Evolutionary conservation across 2,888 invertebrate genomes (phyloP), one percentile per base, ranked within the genome.

Genomic region (Sesia apiformis): DNA sequence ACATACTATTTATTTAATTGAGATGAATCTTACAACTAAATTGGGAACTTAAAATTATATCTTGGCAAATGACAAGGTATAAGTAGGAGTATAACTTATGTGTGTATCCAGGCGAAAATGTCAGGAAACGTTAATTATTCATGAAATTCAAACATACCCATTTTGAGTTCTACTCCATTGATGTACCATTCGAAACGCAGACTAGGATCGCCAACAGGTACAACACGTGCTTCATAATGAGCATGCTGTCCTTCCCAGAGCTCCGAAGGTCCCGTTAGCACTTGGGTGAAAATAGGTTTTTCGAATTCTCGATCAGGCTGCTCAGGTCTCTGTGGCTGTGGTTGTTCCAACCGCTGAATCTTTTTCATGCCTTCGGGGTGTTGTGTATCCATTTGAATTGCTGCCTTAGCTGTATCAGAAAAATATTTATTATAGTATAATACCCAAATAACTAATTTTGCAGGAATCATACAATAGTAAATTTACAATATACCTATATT

Each of bases 111-210:
- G 23, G 23, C 1, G 23, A 23, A 23, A 23, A 23, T 23, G 23
- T 23, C 23, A 23, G 23, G 23, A 23, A 23, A 23, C 1, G 23
- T 23, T 23, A 23, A 23, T 23, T 23, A 23, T 1, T 23, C 23
- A 2, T 23, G 23, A 23, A 23, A 23, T 23, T 23, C 1, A 51
- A 38, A 69, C 90, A 77, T 84, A 93, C 97, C 97, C 93, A 96
- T 94, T 86, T 97, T 95, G 52, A 98, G 91, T 82, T 97, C 97
- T 4, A 97, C 93, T 54, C 97, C 98, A 76, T 98, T 98, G 62
- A 97, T 94, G 82, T 94, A 98, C 98, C 98, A 98, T 86, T 98
- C 97, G 69, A 97, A 97, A 68, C 95, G 92, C 70, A 98, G 91
- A 64, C 94, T 96, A 3, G 98, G 94, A 83, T 99, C 99, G 4